phyloP scores from a whole-genome alignment of 2,797 vertebrate genomes.

The Tenualosa thibaudeaui region DNA sequence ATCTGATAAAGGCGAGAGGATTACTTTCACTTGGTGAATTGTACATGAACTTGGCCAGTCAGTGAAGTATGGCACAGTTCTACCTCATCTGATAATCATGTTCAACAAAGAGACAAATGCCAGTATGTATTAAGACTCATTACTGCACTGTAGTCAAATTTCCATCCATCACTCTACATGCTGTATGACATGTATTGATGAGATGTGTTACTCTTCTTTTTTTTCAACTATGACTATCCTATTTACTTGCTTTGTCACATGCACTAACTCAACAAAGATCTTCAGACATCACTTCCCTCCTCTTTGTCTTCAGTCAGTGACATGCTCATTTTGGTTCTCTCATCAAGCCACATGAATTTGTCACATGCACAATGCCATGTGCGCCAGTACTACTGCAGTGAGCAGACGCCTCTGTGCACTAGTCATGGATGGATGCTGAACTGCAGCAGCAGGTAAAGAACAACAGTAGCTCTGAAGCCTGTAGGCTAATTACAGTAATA shows the following conservation, averaged over 20 bases:
- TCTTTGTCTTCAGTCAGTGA: not conserved
- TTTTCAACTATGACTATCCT: not conserved
- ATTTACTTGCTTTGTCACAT: not conserved
- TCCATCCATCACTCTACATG: not conserved
- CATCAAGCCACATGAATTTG: not conserved
- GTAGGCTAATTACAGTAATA: not conserved
- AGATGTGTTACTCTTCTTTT: not conserved
- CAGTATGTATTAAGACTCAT: not conserved
- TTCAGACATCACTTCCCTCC: not conserved
- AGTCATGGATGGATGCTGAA: not conserved
- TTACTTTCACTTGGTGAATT: constrained; percentile 30
- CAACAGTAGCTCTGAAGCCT: not conserved
- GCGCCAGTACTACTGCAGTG: not conserved
- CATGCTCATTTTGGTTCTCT: not conserved
- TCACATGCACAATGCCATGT: not conserved
- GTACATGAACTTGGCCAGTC: constrained; percentile 2
- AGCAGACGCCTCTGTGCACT: not conserved
- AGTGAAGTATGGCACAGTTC: not conserved
- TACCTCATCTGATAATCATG: not conserved
- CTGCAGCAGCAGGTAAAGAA: not conserved
- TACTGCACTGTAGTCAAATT: not conserved
- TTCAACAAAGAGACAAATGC: not conserved
- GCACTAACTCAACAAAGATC: constrained; percentile 1
- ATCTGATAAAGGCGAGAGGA: constrained; percentile 33
- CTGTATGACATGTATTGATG: not conserved